Conservation (phyloP, 2,797 vertebrate genomes). For the Acrocephalus scirpaceus region DNA sequence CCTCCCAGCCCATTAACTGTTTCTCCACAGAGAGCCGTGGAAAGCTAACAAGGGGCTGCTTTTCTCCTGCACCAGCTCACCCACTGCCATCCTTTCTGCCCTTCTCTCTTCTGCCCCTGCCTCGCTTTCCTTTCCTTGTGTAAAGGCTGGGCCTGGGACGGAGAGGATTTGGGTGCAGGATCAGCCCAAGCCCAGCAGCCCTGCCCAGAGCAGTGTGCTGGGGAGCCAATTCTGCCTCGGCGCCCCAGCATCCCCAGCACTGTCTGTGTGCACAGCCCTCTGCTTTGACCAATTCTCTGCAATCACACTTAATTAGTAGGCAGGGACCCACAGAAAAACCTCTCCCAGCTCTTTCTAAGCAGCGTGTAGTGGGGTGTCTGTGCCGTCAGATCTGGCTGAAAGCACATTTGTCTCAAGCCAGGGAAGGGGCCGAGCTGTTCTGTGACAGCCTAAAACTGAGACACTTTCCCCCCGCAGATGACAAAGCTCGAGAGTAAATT, state of each 20-base stretch:
- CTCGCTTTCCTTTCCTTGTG: not conserved
- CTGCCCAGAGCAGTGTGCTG: not conserved
- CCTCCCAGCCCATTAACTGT: conserved; percentile 44
- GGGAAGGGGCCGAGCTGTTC: not conserved
- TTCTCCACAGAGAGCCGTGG: not conserved
- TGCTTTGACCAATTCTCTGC: not conserved
- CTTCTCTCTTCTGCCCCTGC: not conserved
- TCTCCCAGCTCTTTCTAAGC: not conserved
- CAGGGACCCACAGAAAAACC: not conserved
- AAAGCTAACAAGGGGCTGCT: not conserved
- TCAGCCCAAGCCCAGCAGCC: not conserved
- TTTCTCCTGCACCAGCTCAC: not conserved
- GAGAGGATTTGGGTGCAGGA: not conserved
- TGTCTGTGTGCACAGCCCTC: not conserved
- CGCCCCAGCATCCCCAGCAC: accelerated
- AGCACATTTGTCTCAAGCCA: not conserved
- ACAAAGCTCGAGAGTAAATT: conserved; percentile 47
- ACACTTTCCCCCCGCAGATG: not conserved
- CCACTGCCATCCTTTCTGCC: not conserved
- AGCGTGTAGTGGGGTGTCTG: accelerated
- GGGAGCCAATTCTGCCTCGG: not conserved
- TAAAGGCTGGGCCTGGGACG: not conserved
- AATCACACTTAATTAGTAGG: not conserved
- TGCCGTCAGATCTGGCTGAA: not conserved
- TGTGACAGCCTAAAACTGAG: not conserved